Evolutionary conservation across 2,888 invertebrate genomes (phyloP).

Genomic region (Ecdyonurus torrentis): DNA sequence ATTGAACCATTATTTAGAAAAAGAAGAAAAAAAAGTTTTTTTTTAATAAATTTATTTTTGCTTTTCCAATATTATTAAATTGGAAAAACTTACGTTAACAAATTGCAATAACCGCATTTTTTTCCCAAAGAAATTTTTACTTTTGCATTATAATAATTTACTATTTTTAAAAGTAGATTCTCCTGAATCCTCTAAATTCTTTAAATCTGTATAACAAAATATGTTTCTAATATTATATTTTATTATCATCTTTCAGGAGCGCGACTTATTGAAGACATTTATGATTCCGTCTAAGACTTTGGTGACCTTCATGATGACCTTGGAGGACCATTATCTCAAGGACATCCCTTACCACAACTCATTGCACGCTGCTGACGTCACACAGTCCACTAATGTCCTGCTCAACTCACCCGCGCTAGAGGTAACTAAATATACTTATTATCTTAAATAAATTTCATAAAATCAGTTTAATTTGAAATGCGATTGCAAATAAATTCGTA

Average conservation of each 20-base stretch:
- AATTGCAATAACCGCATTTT: too few relatives aligned
- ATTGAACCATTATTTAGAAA: too few relatives aligned
- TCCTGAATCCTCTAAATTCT: too few relatives aligned
- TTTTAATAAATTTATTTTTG: too few relatives aligned
- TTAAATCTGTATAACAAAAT: background rate
- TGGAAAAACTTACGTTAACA: too few relatives aligned
- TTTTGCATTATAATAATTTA: background rate
- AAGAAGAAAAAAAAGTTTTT: too few relatives aligned
- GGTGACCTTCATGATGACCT: conserved; percentile 89
- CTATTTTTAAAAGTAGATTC: background rate
- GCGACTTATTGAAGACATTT: conserved; percentile 78
- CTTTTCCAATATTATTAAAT: too few relatives aligned
- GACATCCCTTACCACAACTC: conserved; percentile 99
- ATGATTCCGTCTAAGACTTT: conserved; percentile 90
- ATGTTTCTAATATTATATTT: background rate
- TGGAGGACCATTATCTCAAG: conserved; percentile 95
- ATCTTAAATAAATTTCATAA: too few relatives aligned
- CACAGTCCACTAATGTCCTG: conserved; percentile 92
- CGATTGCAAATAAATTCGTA: too few relatives aligned
- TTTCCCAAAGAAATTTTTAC: too few relatives aligned
- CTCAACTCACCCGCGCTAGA: conserved; percentile 92
- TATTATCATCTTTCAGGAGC: conserved; percentile 37
- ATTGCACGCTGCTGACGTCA: conserved; percentile 95
- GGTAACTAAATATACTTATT: conserved; percentile 25
- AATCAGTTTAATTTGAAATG: too few relatives aligned